Evolutionary conservation across 2,888 invertebrate genomes (phyloP).

Genomic region (Tipula lateralis): DNA sequence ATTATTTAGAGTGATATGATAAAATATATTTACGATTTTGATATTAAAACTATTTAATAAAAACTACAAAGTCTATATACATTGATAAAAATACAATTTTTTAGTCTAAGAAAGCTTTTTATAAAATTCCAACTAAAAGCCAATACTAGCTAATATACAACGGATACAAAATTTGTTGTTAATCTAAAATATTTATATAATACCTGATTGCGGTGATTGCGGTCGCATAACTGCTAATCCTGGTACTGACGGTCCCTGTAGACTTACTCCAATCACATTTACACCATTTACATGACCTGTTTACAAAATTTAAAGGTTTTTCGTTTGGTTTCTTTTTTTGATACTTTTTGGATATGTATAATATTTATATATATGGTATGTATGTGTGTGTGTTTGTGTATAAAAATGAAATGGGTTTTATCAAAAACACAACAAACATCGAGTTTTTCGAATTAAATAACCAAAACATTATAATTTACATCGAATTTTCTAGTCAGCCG

Average conservation of each 20-base stretch:
- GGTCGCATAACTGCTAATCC: constrained; percentile 46
- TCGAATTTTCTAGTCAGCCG: neutral
- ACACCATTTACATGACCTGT: constrained; percentile 68
- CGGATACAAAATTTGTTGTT: constrained; percentile 32
- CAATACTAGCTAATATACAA: constrained; percentile 20
- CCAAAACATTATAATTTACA: neutral
- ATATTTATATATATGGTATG: neutral
- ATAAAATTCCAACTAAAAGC: neutral
- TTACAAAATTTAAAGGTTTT: constrained; percentile 21
- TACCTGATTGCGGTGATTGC: constrained; percentile 37
- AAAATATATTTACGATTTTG: neutral
- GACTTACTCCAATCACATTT: constrained; percentile 60
- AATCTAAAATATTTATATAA: constrained; percentile 34
- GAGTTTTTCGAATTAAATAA: neutral
- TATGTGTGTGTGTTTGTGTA: neutral
- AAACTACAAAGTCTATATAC: neutral
- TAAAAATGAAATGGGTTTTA: neutral
- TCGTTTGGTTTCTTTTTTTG: neutral
- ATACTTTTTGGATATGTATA: neutral
- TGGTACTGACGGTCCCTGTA: constrained; percentile 53
- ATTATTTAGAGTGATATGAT: neutral
- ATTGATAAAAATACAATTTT: neutral
- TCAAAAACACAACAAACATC: neutral
- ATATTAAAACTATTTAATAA: neutral
- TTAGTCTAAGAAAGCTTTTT: neutral